Percentiles rank a stretch among this genome's conserved stretches.
These are phyloP conservation scores for Crossocerus cetratus DNA, from an alignment of 2,888 invertebrate genomes.

Conservation along the genomic window DNA sequence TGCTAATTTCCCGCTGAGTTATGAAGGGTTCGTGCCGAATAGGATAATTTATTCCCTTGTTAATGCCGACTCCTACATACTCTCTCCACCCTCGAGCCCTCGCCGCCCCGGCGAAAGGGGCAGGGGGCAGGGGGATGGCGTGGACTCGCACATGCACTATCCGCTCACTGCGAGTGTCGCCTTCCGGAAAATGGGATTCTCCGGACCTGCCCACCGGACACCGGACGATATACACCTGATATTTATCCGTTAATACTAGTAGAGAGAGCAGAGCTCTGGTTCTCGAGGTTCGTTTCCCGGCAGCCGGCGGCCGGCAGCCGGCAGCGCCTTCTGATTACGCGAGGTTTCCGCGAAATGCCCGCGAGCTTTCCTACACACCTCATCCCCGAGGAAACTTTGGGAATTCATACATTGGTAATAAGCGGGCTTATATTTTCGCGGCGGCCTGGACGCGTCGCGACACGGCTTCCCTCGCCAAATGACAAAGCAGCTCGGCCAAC, in stretches of 20 bases:
- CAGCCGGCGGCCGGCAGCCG: background rate
- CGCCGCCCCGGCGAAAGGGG: conserved; percentile 12
- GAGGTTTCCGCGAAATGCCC: background rate
- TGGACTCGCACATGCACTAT: conserved; percentile 32
- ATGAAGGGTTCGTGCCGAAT: conserved; percentile 70
- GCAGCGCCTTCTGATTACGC: conserved; percentile 1
- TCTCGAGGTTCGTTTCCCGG: background rate
- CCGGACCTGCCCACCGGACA: conserved; percentile 19
- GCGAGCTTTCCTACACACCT: background rate
- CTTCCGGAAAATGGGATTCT: conserved; percentile 42
- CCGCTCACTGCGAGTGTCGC: conserved; percentile 1
- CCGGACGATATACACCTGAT: no score
- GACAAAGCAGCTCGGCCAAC: background rate
- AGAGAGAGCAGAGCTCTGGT: background rate
- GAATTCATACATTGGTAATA: conserved; percentile 38
- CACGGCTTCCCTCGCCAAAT: background rate
- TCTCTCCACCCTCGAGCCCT: background rate
- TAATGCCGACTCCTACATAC: conserved; percentile 62
- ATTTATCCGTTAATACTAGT: conserved; percentile 38
- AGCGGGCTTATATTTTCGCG: conserved; percentile 29
- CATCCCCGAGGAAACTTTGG: background rate
- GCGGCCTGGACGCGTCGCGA: conserved; percentile 1
- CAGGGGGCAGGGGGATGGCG: no score
- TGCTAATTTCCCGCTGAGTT: conserved; percentile 69
- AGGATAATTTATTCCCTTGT: conserved; percentile 69